These are phyloP conservation scores for Cheirogaleus medius DNA, from an alignment of 2,113 vertebrate species.

Conservation along the genomic window DNA sequence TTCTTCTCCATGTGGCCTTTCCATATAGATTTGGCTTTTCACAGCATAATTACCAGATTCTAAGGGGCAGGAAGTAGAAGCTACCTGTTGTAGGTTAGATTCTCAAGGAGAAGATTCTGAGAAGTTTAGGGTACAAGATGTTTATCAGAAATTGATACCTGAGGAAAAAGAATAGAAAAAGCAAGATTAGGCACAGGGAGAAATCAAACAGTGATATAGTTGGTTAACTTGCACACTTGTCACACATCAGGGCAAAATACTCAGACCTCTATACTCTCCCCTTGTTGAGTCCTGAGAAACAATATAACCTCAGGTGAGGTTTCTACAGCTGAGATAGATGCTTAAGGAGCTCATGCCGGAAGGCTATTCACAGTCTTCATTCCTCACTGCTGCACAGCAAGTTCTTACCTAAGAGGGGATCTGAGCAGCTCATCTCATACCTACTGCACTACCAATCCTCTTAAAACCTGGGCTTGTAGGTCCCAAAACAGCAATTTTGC, in stretches of 20 bases:
- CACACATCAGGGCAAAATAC: not conserved
- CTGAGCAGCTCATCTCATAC: not conserved
- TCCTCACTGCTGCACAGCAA: not conserved
- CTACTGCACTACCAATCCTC: not conserved
- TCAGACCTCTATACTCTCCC: not conserved
- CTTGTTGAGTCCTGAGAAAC: not conserved
- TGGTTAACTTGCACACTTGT: not conserved
- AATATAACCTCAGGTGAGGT: not conserved
- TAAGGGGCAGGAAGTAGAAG: not conserved
- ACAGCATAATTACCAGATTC: not conserved
- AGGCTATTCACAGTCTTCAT: not conserved
- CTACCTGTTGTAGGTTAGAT: not conserved
- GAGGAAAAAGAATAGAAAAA: not conserved
- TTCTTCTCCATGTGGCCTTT: not conserved
- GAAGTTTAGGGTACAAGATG: not conserved
- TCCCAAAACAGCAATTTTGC: not conserved
- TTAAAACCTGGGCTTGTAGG: not conserved
- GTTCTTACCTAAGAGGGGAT: not conserved
- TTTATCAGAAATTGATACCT: not conserved
- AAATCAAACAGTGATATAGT: not conserved
- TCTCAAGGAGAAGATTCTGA: not conserved
- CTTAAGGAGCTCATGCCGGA: not conserved
- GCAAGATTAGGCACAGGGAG: not conserved
- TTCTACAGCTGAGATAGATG: not conserved
- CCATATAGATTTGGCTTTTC: not conserved